Conservation (phyloP, 2,797 vertebrate species). For the Echeneis naucrates region DNA sequence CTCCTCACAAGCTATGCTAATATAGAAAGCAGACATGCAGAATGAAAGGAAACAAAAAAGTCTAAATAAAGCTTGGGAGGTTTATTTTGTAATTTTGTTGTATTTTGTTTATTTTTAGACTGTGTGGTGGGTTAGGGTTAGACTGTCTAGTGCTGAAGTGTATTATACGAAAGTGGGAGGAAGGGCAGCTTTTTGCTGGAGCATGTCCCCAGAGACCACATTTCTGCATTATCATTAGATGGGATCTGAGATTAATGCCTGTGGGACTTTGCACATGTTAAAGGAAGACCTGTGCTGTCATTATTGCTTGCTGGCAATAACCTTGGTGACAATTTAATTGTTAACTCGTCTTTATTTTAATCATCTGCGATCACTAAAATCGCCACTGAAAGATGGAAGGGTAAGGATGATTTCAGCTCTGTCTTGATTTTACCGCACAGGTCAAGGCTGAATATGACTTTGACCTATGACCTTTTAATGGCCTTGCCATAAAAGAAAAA, state of each 20-base stretch:
- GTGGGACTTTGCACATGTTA: neutral
- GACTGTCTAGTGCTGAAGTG: no score
- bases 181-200: slow-evolving; percentile 12
- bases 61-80: neutral
- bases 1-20: neutral
- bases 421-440: neutral
- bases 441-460: slow-evolving; percentile 21
- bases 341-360: neutral
- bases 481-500: slow-evolving; percentile 28
- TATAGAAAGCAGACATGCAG: neutral
- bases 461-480: slow-evolving; percentile 22
- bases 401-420: neutral
- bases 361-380: neutral
- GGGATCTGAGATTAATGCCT: neutral
- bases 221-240: slow-evolving; percentile 18
- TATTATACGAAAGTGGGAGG: slow-evolving; percentile 1
- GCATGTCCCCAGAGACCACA: neutral
- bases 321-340: neutral
- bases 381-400: neutral
- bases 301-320: no score
- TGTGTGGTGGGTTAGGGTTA: no score
- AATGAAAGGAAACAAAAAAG: neutral
- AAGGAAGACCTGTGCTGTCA: no score
- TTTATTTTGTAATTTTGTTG: no score
- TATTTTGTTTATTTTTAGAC: no score